Percentiles rank a stretch among this genome's conserved stretches.
Conservation (phyloP, 2,113 vertebrate species). For the Phaetusa simplex region DNA sequence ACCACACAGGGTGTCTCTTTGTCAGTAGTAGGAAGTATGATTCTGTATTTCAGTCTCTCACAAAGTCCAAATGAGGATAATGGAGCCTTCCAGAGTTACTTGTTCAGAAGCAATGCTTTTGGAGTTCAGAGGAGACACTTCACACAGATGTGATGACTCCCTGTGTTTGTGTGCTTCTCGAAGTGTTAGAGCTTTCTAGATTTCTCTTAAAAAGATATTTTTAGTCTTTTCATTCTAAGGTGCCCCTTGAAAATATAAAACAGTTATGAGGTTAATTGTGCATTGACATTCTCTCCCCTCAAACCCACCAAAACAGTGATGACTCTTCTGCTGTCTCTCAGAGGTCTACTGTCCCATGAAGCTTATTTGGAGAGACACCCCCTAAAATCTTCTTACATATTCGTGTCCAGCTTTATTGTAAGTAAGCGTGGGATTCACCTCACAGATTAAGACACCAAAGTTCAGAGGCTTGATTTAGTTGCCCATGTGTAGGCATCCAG, state of each 20-base stretch:
- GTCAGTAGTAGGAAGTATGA: not conserved
- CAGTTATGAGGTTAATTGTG: not conserved
- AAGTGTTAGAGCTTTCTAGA: not conserved
- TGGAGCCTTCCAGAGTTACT: not conserved
- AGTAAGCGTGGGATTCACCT: not conserved
- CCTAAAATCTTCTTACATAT: not conserved
- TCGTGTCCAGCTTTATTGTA: not conserved
- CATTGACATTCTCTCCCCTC: not conserved
- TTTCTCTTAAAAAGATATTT: not conserved
- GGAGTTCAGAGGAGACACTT: not conserved
- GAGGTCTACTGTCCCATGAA: not conserved
- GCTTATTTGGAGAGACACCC: not conserved
- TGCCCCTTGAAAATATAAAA: not conserved
- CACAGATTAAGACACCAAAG: not conserved
- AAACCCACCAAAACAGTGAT: not conserved
- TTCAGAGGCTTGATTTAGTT: not conserved
- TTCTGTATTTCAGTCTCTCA: not conserved
- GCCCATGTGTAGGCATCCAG: not conserved
- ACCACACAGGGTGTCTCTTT: not conserved
- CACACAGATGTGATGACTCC: not conserved
- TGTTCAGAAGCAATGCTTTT: not conserved
- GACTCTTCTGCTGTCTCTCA: not conserved
- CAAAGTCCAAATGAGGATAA: not conserved
- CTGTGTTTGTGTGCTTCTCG: not conserved
- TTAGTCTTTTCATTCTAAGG: not conserved